Conservation (phyloP, 2,797 vertebrate species). For the Dermochelys coriacea region DNA sequence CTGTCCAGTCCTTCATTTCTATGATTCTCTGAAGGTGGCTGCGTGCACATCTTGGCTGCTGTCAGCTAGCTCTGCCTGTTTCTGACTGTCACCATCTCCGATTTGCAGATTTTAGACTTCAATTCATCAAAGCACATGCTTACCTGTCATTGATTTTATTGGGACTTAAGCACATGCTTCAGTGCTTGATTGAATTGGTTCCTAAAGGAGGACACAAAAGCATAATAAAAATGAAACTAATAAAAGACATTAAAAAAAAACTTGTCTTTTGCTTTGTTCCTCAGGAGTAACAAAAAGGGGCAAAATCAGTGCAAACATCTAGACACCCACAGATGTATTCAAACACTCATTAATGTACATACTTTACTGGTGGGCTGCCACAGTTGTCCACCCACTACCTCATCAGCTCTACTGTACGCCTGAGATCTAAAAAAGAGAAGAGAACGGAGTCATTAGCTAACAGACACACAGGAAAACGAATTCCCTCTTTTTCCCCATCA, state of each 20-base stretch:
- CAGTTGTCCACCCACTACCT: accelerated
- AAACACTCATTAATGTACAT: neutral
- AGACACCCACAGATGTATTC: neutral
- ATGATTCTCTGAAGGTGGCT: neutral
- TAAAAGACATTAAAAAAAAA: neutral
- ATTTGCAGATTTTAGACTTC: neutral
- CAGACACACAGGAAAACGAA: neutral
- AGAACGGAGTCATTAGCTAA: neutral
- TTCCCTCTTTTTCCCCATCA: constrained; percentile 5
- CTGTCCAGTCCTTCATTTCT: neutral
- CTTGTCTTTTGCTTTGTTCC: neutral
- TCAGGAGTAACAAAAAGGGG: neutral
- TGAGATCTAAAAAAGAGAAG: neutral
- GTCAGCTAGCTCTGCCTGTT: neutral
- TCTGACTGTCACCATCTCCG: neutral
- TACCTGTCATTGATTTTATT: neutral
- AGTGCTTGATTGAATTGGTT: neutral
- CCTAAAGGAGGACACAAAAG: neutral
- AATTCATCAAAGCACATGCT: neutral
- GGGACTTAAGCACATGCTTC: neutral
- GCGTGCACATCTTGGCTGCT: neutral
- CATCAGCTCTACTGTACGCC: neutral
- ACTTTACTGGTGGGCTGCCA: neutral
- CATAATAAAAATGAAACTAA: neutral
- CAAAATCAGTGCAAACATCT: neutral